phyloP scores from a whole-genome alignment of 2,113 vertebrate species.

The Mormoops blainvillei region DNA sequence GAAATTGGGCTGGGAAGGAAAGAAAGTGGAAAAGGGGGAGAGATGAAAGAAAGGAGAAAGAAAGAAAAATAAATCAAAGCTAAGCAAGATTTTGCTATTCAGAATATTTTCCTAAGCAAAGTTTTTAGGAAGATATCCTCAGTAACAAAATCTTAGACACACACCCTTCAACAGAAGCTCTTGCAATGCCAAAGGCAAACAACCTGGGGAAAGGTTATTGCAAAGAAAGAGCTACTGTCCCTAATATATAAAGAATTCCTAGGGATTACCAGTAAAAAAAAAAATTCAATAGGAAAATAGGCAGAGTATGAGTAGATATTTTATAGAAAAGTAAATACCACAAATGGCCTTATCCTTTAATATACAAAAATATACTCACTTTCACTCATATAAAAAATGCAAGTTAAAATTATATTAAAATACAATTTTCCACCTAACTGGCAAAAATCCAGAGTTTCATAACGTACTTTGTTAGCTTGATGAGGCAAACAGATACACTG shows the following conservation, averaged over 20 bases:
- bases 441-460: slow-evolving; percentile 9
- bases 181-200: slow-evolving; percentile 11
- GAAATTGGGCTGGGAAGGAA: background rate
- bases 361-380: background rate
- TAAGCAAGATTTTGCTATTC: no score
- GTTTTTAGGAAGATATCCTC: background rate
- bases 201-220: background rate
- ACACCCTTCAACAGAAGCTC: background rate
- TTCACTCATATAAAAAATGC: background rate
- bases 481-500: background rate
- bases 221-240: background rate
- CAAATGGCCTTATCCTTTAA: background rate
- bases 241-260: background rate
- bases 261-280: slow-evolving; percentile 31
- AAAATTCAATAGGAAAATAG: background rate
- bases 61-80: background rate
- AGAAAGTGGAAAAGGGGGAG: background rate
- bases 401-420: slow-evolving; percentile 16
- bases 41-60: background rate
- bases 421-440: background rate
- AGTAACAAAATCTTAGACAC: background rate
- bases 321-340: slow-evolving; percentile 14
- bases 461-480: background rate
- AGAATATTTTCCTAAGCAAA: no score
- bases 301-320: background rate